A percentile compares a stretch with the other conserved stretches of the same genome.
Conservation (phyloP, 2,113 vertebrate species). For the Ranitomeya variabilis region DNA sequence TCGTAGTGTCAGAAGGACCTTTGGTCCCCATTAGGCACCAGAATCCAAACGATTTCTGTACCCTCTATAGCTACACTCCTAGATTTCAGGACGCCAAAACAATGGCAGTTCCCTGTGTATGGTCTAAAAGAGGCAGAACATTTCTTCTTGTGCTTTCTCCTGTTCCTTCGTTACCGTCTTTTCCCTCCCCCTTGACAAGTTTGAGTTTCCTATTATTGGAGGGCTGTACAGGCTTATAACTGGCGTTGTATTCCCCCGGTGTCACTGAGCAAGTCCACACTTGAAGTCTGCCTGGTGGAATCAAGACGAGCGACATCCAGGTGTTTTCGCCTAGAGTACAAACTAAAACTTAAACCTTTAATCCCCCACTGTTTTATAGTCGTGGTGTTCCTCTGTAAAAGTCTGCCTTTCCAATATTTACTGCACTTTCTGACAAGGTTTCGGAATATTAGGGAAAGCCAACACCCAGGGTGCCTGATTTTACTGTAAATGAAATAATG, state of each 20-base stretch:
- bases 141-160: background rate
- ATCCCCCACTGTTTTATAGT: conserved; percentile 37
- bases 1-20: too few species aligned
- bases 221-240: background rate
- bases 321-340: conserved; percentile 46
- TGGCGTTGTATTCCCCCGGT: conserved; percentile 20
- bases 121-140: background rate
- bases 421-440: background rate
- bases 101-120: background rate
- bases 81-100: too few species aligned
- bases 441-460: background rate
- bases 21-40: too few species aligned
- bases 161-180: background rate
- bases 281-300: conserved; percentile 34
- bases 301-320: conserved; percentile 39
- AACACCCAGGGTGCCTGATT: conserved; percentile 37
- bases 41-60: too few species aligned
- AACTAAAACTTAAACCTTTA: conserved; percentile 45
- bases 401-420: conserved; percentile 43
- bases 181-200: conserved; percentile 24
- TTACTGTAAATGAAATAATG: conserved; percentile 38
- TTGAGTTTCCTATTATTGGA: conserved; percentile 23
- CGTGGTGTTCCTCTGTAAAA: conserved; percentile 29
- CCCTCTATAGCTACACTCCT: too few species aligned
- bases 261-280: conserved; percentile 43